These are phyloP conservation scores for Drosophila atripex DNA, from an alignment of 2,888 invertebrate species.

Conservation along the genomic window DNA sequence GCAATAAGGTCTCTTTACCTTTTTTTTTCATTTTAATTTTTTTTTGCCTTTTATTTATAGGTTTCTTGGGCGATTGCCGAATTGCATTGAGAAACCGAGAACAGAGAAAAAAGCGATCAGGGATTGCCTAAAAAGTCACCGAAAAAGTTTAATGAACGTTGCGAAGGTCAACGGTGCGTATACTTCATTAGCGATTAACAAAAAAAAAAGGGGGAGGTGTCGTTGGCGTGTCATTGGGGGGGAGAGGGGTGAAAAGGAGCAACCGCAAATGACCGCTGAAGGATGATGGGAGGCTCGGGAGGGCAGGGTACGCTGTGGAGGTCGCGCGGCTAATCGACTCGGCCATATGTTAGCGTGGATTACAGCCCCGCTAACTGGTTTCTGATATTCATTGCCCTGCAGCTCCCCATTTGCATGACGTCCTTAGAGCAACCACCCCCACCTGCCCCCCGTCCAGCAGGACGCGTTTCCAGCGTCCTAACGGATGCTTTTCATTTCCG, in stretches of 20 bases:
- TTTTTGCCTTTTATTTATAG: conserved; percentile 53
- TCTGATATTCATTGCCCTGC: conserved; percentile 62
- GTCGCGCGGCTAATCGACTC: conserved; percentile 56
- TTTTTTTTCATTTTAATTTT: not conserved
- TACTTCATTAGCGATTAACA: conserved; percentile 53
- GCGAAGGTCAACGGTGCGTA: conserved; percentile 60
- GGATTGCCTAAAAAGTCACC: conserved; percentile 20
- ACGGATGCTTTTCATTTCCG: conserved; percentile 81
- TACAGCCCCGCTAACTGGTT: conserved; percentile 45
- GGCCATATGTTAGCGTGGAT: conserved; percentile 74
- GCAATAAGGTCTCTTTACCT: not conserved
- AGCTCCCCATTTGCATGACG: conserved; percentile 45
- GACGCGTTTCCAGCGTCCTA: conserved; percentile 13
- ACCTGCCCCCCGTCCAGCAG: not conserved
- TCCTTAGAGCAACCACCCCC: conserved; percentile 7
- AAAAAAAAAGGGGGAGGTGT: conserved; percentile 3
- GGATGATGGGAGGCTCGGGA: not conserved
- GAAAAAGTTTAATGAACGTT: conserved; percentile 53
- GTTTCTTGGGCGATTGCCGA: conserved; percentile 60
- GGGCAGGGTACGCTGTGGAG: conserved; percentile 14
- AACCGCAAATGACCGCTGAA: conserved; percentile 6
- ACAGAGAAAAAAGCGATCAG: conserved; percentile 15
- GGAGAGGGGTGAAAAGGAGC: not conserved
- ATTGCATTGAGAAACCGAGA: conserved; percentile 43
- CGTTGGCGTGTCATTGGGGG: not conserved